Base-by-base conservation (phyloP, 1,140 invertebrate genomes). In the Helicoverpa zea region DNA sequence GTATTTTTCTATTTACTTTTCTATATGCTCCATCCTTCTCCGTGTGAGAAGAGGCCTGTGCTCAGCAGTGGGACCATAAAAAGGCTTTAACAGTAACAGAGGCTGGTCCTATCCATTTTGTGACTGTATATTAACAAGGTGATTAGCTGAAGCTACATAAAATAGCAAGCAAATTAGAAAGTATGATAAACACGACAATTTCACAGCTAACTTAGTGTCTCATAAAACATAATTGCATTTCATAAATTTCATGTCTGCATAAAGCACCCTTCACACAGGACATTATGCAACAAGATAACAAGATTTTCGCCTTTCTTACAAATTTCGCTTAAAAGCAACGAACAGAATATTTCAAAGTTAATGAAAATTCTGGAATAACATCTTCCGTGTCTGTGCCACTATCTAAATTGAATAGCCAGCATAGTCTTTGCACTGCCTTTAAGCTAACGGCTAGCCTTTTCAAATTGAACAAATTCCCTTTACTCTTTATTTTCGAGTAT, bases 321-420 rank as follows among this genome's bases (percentile, higher is more conserved):
- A 72, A 72, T 72, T 72, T 72, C 18, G 52, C 47, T 77, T 52
- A 77, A 77, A 77, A 66, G 61, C 51, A 54, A 73, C 47, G 74
- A 64, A 77, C 59, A 54, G 61, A 52, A 77, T 64, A 77, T 77
- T 77, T 77, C 47, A 66, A 35, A 56, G 64, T 58, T 79, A 79
- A 79, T 79, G 77, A 79, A 79, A 68, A 79, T 79, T 79, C 77
- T 56, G 16, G 64, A 70, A 70, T 59, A 79, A 79, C 18, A 52
- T 77, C 61, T 77, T 54, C 61, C 52, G 52, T 18, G 16, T 18
- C 47, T 68, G 30, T 23, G 30, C 64, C 64, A 70, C 77, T 70
- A 79, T 70, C 64, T 79, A 70, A 79, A 79, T 79, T 79, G 64
- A 79, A 79, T 70, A 49, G 35, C 23, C 73, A 12, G 73, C 73